Base-by-base conservation (phyloP, 2,888 invertebrate species). In the Euplagia quadripunctaria region DNA sequence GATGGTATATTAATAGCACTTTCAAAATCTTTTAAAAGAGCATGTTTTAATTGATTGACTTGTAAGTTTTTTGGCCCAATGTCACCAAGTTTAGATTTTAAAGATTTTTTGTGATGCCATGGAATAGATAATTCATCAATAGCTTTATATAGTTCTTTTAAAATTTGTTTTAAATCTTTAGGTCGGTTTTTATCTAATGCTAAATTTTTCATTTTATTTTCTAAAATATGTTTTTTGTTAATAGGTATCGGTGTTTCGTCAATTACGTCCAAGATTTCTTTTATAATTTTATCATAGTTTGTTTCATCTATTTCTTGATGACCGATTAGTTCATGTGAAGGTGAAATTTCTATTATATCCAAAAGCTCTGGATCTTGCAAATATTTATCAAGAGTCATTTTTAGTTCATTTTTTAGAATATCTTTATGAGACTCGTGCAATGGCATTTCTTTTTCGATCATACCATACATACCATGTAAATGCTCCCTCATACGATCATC, bases 401-500 rank as follows among this genome's bases (percentile, higher is more conserved):
- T 67, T n/a, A 68, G 12, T 52, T 72, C 65, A 61, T 65, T 41
- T 66, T 68, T 71, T 14, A 74, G 49, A 67, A 20, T 41, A n/a
- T 46, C 52, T 84, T 84, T 63, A 43, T 63, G 11, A 12, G 64
- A 43, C 12, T 58, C 70, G 4, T 52, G 16, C 5, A 80, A 55
- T 11, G 78, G 71, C 1, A 67, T 63, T n/a, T 58, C 31, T 14
- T 73, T 72, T 64, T 82, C 76, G 64, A 80, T 78, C 43, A 63
- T 70, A 52, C 65, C 20, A 14, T 46, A 55, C 46, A 63, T 68
- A 4, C 58, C 43, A 5, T 46, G 42, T 64, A 71, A 20, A 52
- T 71, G 55, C 5, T 61, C 31, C 7, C 64, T 69, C 55, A 61
- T 20, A 17, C 67, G 14, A 11, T 75, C 69, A 17, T 68, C 66